Evolutionary conservation across 2,797 vertebrate species (phyloP).

Genomic region (Acrossocheilus wenchowensis): DNA sequence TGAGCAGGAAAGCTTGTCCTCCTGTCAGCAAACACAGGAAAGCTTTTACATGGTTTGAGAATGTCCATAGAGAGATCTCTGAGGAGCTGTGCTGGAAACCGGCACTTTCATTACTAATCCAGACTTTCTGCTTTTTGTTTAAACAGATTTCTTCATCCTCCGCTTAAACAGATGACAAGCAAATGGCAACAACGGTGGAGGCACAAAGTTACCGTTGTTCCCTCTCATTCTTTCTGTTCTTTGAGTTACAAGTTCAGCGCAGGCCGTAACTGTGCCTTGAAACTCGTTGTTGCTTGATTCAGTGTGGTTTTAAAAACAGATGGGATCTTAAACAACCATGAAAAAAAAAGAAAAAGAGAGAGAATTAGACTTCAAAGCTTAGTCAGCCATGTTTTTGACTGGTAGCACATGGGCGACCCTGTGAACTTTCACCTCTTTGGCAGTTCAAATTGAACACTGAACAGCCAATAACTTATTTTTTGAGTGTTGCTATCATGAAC

Average conservation of each 20-base stretch:
- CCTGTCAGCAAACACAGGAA: constrained; percentile 32
- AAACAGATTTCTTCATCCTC: constrained; percentile 15
- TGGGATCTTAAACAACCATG: neutral
- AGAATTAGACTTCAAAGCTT: constrained; percentile 54
- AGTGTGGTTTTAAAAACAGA: constrained; percentile 10
- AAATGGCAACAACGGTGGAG: constrained; percentile 14
- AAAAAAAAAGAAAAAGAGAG: neutral
- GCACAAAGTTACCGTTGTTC: neutral
- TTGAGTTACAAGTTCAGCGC: neutral
- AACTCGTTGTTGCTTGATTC: neutral
- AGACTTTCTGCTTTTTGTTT: constrained; percentile 51
- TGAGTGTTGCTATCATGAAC: constrained; percentile 10
- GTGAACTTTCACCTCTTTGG: constrained; percentile 49
- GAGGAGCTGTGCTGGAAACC: constrained; percentile 29
- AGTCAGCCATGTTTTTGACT: constrained; percentile 32
- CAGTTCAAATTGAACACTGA: constrained; percentile 55
- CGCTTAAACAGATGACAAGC: neutral
- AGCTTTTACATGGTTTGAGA: constrained; percentile 31
- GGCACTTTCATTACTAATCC: constrained; percentile 57
- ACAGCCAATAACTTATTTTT: constrained; percentile 50
- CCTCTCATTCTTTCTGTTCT: neutral
- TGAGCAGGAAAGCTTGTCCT: constrained; percentile 30
- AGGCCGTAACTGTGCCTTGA: neutral
- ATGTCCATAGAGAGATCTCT: constrained; percentile 46
- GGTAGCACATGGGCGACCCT: constrained; percentile 45